Evolutionary conservation across 1,140 invertebrate genomes (phyloP).

Genomic region (Bradynema listronoti): DNA sequence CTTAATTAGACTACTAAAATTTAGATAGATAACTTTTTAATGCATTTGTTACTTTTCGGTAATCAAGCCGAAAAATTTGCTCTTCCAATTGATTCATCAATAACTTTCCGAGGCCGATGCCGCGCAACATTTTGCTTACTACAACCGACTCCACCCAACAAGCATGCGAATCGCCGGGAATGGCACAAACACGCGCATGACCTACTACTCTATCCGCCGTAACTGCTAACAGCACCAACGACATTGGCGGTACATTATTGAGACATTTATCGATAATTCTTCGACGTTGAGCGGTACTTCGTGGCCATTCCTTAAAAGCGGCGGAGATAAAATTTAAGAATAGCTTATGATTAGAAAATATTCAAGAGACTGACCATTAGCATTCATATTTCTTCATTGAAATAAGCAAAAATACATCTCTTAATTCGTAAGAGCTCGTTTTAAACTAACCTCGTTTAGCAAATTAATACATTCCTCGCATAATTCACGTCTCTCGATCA

Average conservation of each 20-base stretch:
- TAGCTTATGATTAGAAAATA: background rate
- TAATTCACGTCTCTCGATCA: conserved; percentile 16
- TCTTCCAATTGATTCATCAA: conserved; percentile 11
- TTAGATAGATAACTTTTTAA: no score
- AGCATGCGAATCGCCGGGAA: conserved; percentile 6
- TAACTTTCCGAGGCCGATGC: conserved; percentile 6
- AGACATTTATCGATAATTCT: conserved; percentile 12
- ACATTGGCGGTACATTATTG: conserved; percentile 21
- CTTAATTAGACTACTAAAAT: no score
- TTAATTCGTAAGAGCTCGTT: background rate
- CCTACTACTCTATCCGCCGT: conserved; percentile 15
- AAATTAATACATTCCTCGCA: conserved; percentile 24
- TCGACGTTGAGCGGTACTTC: conserved; percentile 5
- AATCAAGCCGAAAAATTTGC: conserved; percentile 12
- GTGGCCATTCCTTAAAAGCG: conserved; percentile 25
- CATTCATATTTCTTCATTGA: background rate
- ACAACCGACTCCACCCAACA: conserved; percentile 31
- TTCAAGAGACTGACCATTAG: background rate
- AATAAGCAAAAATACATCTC: background rate
- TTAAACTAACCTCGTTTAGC: conserved; percentile 25
- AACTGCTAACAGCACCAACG: conserved; percentile 19
- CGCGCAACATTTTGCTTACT: conserved; percentile 15
- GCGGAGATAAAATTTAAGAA: background rate
- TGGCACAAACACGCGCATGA: conserved; percentile 21
- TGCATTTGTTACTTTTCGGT: conserved; percentile 5